These are phyloP conservation scores for Hesperophylax magnus DNA, from an alignment of 1,140 invertebrate genomes.

Conservation along the genomic window DNA sequence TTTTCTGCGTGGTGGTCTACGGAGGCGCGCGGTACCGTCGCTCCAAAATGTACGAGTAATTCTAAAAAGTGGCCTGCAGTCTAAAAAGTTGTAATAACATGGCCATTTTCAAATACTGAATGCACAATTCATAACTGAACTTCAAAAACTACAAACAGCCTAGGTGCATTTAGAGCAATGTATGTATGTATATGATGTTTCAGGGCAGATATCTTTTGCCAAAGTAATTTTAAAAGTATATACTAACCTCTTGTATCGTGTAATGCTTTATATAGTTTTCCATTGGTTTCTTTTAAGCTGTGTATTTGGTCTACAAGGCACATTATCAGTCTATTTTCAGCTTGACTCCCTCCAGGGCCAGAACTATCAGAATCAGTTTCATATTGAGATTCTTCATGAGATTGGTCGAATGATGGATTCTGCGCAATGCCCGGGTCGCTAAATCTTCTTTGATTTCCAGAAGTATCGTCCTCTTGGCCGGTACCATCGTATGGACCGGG, in stretches of 20 bases:
- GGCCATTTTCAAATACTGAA: too few species aligned
- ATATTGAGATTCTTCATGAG: constrained; percentile 61
- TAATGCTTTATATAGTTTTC: constrained; percentile 68
- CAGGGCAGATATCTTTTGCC: too few species aligned
- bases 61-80: too few species aligned
- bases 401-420: constrained; percentile 62
- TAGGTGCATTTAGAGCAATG: too few species aligned
- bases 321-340: constrained; percentile 64
- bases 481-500: constrained; percentile 11
- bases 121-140: too few species aligned
- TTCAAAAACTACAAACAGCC: too few species aligned
- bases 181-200: too few species aligned
- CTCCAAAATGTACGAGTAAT: too few species aligned
- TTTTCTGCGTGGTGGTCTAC: too few species aligned
- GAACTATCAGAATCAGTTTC: constrained; percentile 65
- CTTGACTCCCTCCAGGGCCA: constrained; percentile 63
- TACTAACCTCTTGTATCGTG: constrained; percentile 66
- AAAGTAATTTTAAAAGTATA: background rate
- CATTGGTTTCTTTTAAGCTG: constrained; percentile 66
- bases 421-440: constrained; percentile 69
- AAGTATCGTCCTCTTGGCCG: constrained; percentile 36
- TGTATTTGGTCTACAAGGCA: constrained; percentile 69
- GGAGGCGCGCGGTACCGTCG: too few species aligned
- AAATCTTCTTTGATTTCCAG: constrained; percentile 61
- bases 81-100: too few species aligned